A percentile compares a stretch with the other conserved stretches of the same genome.
phyloP scores from a whole-genome alignment of 2,113 vertebrate genomes.

The Meleagris gallopavo region DNA sequence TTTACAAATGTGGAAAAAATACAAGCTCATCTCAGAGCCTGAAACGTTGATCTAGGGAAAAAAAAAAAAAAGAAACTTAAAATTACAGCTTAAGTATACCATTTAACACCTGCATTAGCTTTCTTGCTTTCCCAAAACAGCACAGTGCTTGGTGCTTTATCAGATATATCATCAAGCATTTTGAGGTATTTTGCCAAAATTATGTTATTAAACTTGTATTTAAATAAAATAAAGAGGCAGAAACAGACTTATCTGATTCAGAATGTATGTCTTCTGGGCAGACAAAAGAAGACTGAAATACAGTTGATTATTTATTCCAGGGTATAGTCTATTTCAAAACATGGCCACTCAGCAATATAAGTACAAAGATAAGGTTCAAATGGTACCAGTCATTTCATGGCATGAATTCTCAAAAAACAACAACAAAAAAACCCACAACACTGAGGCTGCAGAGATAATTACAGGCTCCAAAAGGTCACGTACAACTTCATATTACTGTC shows the following conservation, averaged over 20 bases:
- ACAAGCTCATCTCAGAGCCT: background rate
- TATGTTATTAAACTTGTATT: background rate
- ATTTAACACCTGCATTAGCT: background rate
- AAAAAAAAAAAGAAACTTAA: background rate
- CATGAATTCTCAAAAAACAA: background rate
- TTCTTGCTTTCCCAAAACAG: background rate
- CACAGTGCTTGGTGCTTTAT: background rate
- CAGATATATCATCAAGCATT: background rate
- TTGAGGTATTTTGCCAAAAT: background rate
- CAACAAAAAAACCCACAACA: background rate
- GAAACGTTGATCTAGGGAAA: background rate
- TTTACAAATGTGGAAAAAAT: background rate
- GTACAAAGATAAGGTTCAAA: background rate
- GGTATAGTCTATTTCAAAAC: background rate
- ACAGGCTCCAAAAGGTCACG: background rate
- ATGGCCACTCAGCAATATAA: background rate
- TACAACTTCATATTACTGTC: background rate
- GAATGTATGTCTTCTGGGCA: background rate
- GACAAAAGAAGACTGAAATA: background rate
- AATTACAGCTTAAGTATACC: background rate
- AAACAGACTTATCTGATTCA: background rate
- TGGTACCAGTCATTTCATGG: background rate
- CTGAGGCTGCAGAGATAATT: background rate
- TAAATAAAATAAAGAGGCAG: background rate
- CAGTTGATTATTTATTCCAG: background rate